Percentiles rank a stretch among this genome's conserved stretches.
Evolutionary conservation across 2,797 vertebrate species (phyloP).

Genomic region (Catharus ustulatus): DNA sequence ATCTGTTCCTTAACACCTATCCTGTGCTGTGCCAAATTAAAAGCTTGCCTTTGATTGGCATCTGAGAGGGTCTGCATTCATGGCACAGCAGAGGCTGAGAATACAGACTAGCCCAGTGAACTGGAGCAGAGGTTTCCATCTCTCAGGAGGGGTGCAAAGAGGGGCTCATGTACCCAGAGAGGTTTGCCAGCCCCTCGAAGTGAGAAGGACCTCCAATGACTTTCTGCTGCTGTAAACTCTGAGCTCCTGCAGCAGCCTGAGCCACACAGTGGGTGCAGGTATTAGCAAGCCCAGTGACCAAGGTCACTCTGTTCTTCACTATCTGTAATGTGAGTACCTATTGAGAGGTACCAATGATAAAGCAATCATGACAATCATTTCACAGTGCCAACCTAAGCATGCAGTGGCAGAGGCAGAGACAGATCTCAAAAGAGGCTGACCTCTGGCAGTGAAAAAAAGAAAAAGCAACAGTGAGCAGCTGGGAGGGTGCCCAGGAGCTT

Average conservation of each 20-base stretch:
- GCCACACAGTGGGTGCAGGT: neutral
- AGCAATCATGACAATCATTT: neutral
- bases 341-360: neutral
- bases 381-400: neutral
- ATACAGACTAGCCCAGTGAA: neutral
- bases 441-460: neutral
- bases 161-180: neutral
- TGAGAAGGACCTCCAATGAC: neutral
- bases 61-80: neutral
- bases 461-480: neutral
- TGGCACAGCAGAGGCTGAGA: neutral
- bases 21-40: neutral
- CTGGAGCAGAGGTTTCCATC: neutral
- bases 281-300: neutral
- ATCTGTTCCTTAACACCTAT: neutral
- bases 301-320: neutral
- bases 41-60: neutral
- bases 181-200: neutral
- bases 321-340: neutral
- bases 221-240: neutral
- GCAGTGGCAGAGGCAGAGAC: neutral
- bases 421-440: neutral
- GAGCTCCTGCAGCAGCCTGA: neutral
- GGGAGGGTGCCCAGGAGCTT: slow-evolving; percentile 11
- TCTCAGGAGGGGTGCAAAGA: neutral